Percentiles rank a stretch among this genome's conserved stretches.
Evolutionary conservation across 2,888 invertebrate genomes (phyloP).

Genomic region (Panzeria rudis): DNA sequence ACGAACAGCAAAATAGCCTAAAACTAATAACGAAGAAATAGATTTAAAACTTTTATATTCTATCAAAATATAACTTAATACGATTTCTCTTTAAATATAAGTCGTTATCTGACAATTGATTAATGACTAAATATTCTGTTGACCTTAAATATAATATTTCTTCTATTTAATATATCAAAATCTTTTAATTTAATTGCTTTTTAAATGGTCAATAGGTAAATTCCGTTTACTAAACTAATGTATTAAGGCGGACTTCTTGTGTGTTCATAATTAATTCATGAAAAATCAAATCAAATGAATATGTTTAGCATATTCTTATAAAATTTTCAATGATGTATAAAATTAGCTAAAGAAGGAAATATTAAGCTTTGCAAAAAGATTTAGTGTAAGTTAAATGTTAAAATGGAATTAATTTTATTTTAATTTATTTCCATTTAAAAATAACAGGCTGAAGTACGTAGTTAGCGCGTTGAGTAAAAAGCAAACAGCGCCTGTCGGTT

Average conservation of each 20-base stretch:
- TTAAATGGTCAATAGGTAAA: conserved; percentile 11
- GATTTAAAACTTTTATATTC: too few relatives aligned
- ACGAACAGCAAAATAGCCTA: too few relatives aligned
- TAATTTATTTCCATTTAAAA: too few relatives aligned
- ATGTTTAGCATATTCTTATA: neutral
- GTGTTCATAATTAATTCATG: conserved; percentile 13
- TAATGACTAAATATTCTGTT: neutral
- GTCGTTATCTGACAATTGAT: neutral
- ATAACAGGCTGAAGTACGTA: too few relatives aligned
- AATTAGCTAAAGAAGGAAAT: neutral
- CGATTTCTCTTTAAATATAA: neutral
- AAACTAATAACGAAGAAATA: too few relatives aligned
- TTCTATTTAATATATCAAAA: neutral
- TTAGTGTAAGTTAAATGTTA: too few relatives aligned
- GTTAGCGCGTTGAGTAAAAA: too few relatives aligned
- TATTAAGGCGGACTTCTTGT: neutral
- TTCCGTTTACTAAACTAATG: neutral
- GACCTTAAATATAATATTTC: neutral
- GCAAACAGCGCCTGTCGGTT: too few relatives aligned
- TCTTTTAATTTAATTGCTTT: neutral
- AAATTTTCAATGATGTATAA: neutral
- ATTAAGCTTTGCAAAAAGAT: too few relatives aligned
- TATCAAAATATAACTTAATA: too few relatives aligned
- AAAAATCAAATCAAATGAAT: neutral
- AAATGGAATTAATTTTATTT: too few relatives aligned